These are phyloP conservation scores for Drosophila miranda DNA, from an alignment of 1,140 invertebrate species.

Conservation along the genomic window DNA sequence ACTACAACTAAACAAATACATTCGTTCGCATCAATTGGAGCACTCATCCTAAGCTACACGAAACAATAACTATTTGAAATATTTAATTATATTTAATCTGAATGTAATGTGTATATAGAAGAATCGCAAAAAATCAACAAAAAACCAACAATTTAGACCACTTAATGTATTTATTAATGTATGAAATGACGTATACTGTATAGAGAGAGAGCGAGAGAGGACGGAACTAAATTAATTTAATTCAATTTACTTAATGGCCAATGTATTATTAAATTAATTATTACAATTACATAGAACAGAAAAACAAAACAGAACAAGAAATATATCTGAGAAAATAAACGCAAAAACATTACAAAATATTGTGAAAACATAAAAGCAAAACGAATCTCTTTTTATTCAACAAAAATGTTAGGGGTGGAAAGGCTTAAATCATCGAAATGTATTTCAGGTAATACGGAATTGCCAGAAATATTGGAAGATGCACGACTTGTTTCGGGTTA, in stretches of 20 bases:
- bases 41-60: constrained; percentile 54
- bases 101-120: constrained; percentile 48
- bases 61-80: constrained; percentile 43
- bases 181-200: constrained; percentile 39
- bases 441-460: too few species aligned
- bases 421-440: not conserved
- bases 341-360: constrained; percentile 69
- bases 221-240: constrained; percentile 67
- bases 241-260: constrained; percentile 76
- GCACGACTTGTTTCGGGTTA: too few species aligned
- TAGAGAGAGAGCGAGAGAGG: constrained; percentile 23
- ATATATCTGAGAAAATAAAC: constrained; percentile 59
- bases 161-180: constrained; percentile 71
- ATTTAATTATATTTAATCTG: constrained; percentile 32
- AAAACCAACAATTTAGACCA: constrained; percentile 61
- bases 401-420: not conserved
- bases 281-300: constrained; percentile 66
- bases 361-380: constrained; percentile 48
- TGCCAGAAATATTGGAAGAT: too few species aligned
- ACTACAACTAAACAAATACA: constrained; percentile 40
- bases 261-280: constrained; percentile 81
- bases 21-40: constrained; percentile 46
- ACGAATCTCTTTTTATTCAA: constrained; percentile 3
- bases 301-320: constrained; percentile 25
- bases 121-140: constrained; percentile 29